phyloP scores from a whole-genome alignment of 1,140 invertebrate genomes.

The Lordiphosa clarofinis region DNA sequence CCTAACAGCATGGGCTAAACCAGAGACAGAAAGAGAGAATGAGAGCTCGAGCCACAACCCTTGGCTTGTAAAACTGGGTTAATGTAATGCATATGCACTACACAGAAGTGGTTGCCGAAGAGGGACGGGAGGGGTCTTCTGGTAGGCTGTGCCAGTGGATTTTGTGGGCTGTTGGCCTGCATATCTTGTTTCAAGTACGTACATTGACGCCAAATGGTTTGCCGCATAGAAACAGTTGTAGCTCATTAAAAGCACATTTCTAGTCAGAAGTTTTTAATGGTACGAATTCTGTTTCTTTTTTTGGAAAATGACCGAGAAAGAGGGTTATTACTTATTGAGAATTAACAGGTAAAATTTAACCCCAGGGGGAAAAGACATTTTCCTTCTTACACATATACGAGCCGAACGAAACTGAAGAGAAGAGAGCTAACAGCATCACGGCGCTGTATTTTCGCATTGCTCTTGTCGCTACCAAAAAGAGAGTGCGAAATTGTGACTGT shows the following conservation, averaged over 20 bases:
- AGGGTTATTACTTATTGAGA: no score
- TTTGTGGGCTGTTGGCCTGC: constrained; percentile 45
- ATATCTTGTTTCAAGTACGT: constrained; percentile 73
- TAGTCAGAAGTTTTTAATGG: no score
- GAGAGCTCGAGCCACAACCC: constrained; percentile 41
- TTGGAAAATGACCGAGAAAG: no score
- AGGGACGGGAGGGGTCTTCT: constrained; percentile 3
- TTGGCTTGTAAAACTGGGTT: constrained; percentile 58
- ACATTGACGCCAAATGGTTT: constrained; percentile 60
- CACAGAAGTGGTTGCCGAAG: constrained; percentile 4
- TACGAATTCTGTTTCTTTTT: no score
- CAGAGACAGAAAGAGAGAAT: constrained; percentile 24
- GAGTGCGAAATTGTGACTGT: no score
- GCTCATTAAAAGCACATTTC: background rate
- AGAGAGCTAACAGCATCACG: no score
- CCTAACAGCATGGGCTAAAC: constrained; percentile 25
- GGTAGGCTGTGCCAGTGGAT: constrained; percentile 5
- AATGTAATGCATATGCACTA: constrained; percentile 62
- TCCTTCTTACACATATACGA: no score
- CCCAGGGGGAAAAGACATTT: no score
- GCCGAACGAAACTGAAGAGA: no score
- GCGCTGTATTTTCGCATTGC: no score
- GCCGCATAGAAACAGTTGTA: constrained; percentile 13
- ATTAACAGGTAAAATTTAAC: no score
- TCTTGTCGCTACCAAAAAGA: no score